Percentiles rank a stretch among this genome's conserved stretches.
Evolutionary conservation across 2,797 vertebrate species (phyloP).

Genomic region (Strix occidentalis): DNA sequence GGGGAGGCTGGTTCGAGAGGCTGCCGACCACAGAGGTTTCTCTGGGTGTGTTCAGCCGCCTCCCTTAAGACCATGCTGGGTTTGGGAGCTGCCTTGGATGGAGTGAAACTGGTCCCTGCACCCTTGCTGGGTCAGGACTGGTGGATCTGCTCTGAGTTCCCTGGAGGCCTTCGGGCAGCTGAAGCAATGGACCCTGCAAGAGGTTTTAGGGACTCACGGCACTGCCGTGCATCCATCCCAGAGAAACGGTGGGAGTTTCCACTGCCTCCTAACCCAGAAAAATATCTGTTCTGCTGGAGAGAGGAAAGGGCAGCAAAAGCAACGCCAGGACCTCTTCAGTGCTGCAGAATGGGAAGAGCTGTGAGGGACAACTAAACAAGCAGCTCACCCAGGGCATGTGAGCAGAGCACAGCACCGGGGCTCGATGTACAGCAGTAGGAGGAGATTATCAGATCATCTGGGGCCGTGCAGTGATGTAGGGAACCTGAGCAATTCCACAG

Average conservation of each 20-base stretch:
- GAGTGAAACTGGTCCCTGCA: neutral
- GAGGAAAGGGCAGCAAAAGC: neutral
- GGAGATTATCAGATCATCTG: neutral
- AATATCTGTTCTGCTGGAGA: neutral
- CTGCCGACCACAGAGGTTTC: neutral
- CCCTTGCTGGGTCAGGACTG: neutral
- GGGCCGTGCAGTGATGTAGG: neutral
- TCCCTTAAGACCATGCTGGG: neutral
- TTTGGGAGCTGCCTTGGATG: neutral
- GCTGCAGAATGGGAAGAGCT: neutral
- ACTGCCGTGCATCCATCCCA: neutral
- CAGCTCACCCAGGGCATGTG: neutral
- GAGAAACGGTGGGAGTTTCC: neutral
- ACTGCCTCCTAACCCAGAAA: neutral
- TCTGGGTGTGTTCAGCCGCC: neutral
- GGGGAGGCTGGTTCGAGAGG: neutral
- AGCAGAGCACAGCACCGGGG: neutral
- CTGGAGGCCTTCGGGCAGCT: rapidly evolving
- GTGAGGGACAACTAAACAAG: neutral
- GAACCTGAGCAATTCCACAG: neutral
- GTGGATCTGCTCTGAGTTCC: neutral
- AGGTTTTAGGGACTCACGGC: neutral
- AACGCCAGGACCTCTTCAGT: rapidly evolving
- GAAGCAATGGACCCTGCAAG: neutral
- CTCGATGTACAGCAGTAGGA: neutral